Conservation (phyloP, 2,113 vertebrate species). For the Deroptyus accipitrinus region DNA sequence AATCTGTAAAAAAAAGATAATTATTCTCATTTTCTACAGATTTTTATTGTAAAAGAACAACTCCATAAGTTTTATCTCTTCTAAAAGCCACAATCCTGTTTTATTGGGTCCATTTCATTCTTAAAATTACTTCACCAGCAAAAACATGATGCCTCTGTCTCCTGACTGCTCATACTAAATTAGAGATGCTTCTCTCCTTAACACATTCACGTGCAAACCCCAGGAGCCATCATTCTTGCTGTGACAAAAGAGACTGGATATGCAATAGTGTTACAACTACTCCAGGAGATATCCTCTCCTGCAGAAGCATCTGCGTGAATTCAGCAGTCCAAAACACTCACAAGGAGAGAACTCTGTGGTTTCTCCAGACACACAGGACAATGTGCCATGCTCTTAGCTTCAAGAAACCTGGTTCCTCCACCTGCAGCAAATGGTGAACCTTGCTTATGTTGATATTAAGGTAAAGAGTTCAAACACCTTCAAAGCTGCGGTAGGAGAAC, state of each 20-base stretch:
- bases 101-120: not conserved
- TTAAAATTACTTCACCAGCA: not conserved
- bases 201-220: not conserved
- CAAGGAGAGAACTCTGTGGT: not conserved
- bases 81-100: not conserved
- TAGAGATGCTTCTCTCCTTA: not conserved
- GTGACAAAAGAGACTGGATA: not conserved
- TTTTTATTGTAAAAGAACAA: not conserved
- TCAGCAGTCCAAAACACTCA: not conserved
- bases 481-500: not conserved
- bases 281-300: not conserved
- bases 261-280: not conserved
- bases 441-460: not conserved
- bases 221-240: not conserved
- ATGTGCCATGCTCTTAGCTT: not conserved
- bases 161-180: not conserved
- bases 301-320: not conserved
- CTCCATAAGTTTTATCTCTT: not conserved
- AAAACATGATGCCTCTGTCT: not conserved
- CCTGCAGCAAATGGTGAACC: not conserved
- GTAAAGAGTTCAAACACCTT: not conserved
- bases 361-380: not conserved
- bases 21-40: not conserved
- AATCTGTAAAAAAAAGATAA: not conserved
- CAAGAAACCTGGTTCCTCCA: not conserved